Percentiles rank a stretch among this genome's conserved stretches.
Conservation (phyloP, 2,797 vertebrate genomes). For the Bucorvus abyssinicus region DNA sequence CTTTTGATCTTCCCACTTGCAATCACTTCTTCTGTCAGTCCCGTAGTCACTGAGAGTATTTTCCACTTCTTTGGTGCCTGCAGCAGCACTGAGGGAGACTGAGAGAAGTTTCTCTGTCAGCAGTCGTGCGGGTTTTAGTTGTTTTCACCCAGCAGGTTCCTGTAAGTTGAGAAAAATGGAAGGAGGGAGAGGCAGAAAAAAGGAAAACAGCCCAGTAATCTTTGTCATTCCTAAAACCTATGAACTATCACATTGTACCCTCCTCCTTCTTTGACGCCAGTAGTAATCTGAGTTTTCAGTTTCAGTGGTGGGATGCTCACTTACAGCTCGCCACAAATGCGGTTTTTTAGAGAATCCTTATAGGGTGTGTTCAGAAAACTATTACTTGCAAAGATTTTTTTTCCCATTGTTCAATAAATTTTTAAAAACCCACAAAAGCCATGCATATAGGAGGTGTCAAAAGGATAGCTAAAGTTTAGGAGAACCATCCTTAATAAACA, state of each 20-base stretch:
- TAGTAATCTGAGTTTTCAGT: neutral
- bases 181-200: neutral
- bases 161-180: neutral
- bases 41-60: neutral
- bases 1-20: neutral
- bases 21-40: neutral
- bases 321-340: neutral
- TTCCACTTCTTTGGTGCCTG: neutral
- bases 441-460: fast-evolving
- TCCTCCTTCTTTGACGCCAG: neutral
- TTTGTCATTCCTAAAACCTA: neutral
- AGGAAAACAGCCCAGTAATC: neutral
- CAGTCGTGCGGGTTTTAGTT: neutral
- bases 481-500: neutral
- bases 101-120: neutral
- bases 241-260: neutral
- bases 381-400: neutral
- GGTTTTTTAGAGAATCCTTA: neutral
- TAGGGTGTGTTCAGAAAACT: neutral
- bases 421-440: neutral
- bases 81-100: neutral
- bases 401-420: neutral
- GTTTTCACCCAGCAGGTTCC: neutral
- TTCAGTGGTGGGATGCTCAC: neutral
- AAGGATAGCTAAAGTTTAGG: neutral